A percentile compares a stretch with the other conserved stretches of the same genome.
phyloP scores from a whole-genome alignment of 2,113 vertebrate species.

The Neopipo cinnamomea region DNA sequence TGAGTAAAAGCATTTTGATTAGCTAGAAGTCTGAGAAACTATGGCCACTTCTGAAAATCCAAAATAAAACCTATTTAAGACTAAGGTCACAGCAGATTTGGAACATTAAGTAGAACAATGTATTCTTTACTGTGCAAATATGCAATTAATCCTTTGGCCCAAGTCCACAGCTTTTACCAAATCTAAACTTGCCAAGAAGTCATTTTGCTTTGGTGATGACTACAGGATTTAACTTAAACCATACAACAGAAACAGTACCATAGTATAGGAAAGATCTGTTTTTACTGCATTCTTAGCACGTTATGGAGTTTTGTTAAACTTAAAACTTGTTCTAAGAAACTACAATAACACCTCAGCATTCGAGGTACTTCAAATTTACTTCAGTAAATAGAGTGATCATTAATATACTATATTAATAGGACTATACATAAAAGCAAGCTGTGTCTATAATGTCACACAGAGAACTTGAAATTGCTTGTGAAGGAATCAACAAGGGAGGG shows the following conservation, averaged over 20 bases:
- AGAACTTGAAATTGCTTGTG: not conserved
- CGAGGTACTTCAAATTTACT: not conserved
- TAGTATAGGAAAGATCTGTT: not conserved
- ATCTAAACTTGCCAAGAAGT: not conserved
- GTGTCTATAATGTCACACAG: not conserved
- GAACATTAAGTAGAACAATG: not conserved
- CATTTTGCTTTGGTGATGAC: not conserved
- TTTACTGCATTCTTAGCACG: not conserved
- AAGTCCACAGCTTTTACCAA: not conserved
- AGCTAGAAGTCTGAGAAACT: not conserved
- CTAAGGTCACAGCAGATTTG: not conserved
- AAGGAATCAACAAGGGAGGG: not conserved
- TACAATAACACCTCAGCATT: not conserved
- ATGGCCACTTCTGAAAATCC: not conserved
- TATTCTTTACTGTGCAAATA: not conserved
- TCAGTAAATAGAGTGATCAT: not conserved
- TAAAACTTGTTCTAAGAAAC: not conserved
- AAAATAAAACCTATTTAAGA: not conserved
- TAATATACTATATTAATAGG: not conserved
- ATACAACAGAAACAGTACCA: not conserved
- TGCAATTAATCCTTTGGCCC: not conserved
- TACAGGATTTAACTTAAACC: not conserved
- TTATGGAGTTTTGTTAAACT: not conserved
- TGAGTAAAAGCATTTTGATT: not conserved
- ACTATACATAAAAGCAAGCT: not conserved